Evolutionary conservation across 2,113 vertebrate genomes (phyloP).

Genomic region (Rostratula benghalensis): DNA sequence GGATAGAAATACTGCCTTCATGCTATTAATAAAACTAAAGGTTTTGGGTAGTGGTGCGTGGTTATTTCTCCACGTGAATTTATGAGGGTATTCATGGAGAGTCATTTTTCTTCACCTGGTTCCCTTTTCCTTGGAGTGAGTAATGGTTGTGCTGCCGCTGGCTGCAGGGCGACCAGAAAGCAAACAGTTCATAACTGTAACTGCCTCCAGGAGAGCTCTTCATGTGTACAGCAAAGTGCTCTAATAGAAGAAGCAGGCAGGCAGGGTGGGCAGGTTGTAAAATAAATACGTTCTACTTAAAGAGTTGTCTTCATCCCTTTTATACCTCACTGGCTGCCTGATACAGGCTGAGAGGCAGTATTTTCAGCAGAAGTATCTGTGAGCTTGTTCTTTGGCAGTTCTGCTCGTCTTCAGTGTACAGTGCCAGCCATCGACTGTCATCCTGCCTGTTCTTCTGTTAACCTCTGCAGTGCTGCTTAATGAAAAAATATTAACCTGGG

Average conservation of each 20-base stretch:
- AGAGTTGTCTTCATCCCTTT: not conserved
- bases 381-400: not conserved
- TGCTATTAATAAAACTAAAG: constrained; percentile 26
- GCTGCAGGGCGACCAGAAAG: not conserved
- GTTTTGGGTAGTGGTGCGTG: not conserved
- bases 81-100: not conserved
- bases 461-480: not conserved
- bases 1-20: not conserved
- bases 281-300: constrained; percentile 41
- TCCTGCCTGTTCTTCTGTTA: not conserved
- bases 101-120: constrained; percentile 35
- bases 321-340: not conserved
- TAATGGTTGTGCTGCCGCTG: not conserved
- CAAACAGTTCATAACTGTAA: constrained; percentile 47
- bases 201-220: constrained; percentile 49
- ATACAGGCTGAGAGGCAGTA: not conserved
- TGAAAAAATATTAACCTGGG: not conserved
- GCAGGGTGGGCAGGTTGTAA: constrained; percentile 6
- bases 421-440: not conserved
- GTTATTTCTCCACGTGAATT: constrained; percentile 38
- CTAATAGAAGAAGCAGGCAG: not conserved
- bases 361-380: not conserved
- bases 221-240: not conserved
- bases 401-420: not conserved
- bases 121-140: constrained; percentile 11